A percentile compares a stretch with the other conserved stretches of the same genome.
phyloP scores from a whole-genome alignment of 2,888 invertebrate genomes.

The Hemaris fuciformis region DNA sequence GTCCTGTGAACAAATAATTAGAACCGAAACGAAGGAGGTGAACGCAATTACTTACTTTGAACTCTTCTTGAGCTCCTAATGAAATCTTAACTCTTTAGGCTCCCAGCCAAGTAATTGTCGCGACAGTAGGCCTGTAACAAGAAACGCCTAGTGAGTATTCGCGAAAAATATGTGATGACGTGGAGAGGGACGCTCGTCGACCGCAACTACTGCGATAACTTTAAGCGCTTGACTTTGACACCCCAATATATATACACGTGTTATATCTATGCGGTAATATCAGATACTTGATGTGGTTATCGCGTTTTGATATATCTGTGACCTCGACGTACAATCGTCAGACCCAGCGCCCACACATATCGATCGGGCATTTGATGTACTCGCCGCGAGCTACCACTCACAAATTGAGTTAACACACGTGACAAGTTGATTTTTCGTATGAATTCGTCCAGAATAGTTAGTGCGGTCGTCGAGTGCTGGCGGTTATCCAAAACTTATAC shows the following conservation, averaged over 20 bases:
- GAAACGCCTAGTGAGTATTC: constrained; percentile 15
- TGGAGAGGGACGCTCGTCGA: not conserved
- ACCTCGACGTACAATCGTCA: constrained; percentile 3
- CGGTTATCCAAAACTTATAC: not conserved
- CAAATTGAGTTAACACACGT: not conserved
- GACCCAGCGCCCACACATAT: not conserved
- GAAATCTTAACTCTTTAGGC: constrained; percentile 78
- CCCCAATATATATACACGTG: not conserved
- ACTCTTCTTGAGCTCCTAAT: constrained; percentile 76
- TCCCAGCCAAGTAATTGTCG: constrained; percentile 61
- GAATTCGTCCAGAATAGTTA: not conserved
- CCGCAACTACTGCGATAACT: not conserved
- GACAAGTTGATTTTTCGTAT: not conserved
- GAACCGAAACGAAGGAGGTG: constrained; percentile 30
- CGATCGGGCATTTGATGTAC: not conserved
- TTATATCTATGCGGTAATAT: constrained; percentile 4
- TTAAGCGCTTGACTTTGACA: constrained; percentile 10
- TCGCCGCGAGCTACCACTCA: not conserved
- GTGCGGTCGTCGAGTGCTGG: not conserved
- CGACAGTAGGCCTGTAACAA: constrained; percentile 76
- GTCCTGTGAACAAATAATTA: constrained; percentile 59
- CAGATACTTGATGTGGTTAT: constrained; percentile 4
- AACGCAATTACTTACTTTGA: constrained; percentile 74
- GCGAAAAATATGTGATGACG: not conserved
- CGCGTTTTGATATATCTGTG: not conserved